phyloP scores from a whole-genome alignment of 1,140 invertebrate genomes.

The Microplitis mediator region DNA sequence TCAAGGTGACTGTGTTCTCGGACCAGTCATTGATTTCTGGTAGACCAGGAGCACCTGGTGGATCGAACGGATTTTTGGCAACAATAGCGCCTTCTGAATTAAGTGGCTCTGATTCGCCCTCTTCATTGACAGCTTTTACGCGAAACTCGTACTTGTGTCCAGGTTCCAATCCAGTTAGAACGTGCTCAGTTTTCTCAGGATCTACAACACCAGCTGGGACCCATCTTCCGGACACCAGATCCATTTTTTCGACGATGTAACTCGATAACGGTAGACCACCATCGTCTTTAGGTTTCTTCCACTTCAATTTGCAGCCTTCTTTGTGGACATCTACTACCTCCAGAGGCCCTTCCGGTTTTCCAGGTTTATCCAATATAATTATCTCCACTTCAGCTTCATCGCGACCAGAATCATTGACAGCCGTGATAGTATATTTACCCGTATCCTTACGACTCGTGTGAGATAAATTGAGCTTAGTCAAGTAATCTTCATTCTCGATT shows the following conservation, averaged over 20 bases:
- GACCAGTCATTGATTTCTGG: conserved; percentile 94
- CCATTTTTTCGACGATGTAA: conserved; percentile 94
- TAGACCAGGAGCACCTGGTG: conserved; percentile 85
- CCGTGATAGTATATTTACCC: conserved; percentile 89
- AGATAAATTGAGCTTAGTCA: conserved; percentile 83
- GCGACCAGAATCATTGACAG: conserved; percentile 89
- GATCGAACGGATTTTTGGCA: conserved; percentile 95
- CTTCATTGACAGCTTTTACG: conserved; percentile 93
- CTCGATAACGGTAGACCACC: conserved; percentile 90
- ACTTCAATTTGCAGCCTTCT: conserved; percentile 92
- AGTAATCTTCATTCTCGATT: conserved; percentile 93
- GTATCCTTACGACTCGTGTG: conserved; percentile 82
- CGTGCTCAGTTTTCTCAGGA: conserved; percentile 83
- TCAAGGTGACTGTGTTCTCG: conserved; percentile 89
- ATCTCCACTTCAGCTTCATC: conserved; percentile 96
- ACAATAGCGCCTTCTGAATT: conserved; percentile 84
- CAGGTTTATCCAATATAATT: conserved; percentile 91
- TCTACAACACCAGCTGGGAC: conserved; percentile 85
- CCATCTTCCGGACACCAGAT: conserved; percentile 85
- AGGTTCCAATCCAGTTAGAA: conserved; percentile 87
- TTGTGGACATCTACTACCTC: conserved; percentile 93
- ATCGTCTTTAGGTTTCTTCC: conserved; percentile 95
- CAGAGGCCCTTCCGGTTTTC: conserved; percentile 91
- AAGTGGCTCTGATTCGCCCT: conserved; percentile 92
- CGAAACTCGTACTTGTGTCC: conserved; percentile 94